Percentiles rank a stretch among this genome's conserved stretches.
phyloP scores from a whole-genome alignment of 2,888 invertebrate genomes.

The Deilephila elpenor region DNA sequence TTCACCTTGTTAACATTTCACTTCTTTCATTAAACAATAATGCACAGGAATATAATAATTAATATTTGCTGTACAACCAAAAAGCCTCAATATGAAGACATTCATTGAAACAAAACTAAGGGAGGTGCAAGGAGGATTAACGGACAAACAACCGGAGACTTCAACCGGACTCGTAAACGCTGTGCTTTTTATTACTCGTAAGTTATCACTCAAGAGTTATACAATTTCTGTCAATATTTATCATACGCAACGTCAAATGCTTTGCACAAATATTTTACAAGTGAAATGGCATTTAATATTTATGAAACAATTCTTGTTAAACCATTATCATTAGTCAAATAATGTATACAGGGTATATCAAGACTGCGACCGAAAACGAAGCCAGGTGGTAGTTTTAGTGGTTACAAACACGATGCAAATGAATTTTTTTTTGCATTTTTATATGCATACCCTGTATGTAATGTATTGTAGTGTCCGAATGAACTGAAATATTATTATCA shows the following conservation, averaged over 20 bases:
- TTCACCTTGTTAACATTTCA: too few relatives aligned
- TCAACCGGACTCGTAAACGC: constrained; percentile 55
- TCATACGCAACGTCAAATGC: constrained; percentile 34
- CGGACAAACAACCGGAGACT: constrained; percentile 38
- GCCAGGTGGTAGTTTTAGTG: too few relatives aligned
- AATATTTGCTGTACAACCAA: neutral
- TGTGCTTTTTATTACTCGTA: constrained; percentile 49
- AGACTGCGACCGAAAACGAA: too few relatives aligned
- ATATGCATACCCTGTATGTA: too few relatives aligned
- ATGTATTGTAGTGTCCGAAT: too few relatives aligned
- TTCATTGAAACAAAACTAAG: neutral
- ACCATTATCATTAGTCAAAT: neutral
- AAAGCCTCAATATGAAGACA: neutral
- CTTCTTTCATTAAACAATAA: too few relatives aligned
- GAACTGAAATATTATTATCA: too few relatives aligned
- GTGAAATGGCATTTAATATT: neutral
- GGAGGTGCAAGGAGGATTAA: too few relatives aligned
- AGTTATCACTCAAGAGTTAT: constrained; percentile 43
- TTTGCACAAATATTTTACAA: neutral
- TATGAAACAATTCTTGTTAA: neutral
- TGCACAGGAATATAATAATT: neutral
- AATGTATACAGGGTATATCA: too few relatives aligned
- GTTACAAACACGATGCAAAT: too few relatives aligned
- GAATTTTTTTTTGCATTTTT: too few relatives aligned
- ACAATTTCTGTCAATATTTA: constrained; percentile 30